Conservation (phyloP, 2,888 invertebrate genomes). For the Harpagoxenus sublaevis region DNA sequence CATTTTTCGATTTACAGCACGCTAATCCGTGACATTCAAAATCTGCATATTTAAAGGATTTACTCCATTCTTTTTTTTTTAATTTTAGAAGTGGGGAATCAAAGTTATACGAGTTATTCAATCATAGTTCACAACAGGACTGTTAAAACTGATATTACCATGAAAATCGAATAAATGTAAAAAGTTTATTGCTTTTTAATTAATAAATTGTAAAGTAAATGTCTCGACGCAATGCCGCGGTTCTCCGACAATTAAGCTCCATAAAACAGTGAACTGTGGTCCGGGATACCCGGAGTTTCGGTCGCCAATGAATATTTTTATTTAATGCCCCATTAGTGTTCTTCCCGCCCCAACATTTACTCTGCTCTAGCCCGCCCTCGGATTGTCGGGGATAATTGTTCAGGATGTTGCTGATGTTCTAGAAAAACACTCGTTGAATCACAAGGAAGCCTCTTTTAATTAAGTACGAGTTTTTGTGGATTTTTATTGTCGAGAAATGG, state of each 20-base stretch:
- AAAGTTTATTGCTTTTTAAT: neutral
- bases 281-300: constrained; percentile 46
- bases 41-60: neutral
- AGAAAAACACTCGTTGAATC: constrained; percentile 39
- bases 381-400: constrained; percentile 56
- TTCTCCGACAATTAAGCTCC: constrained; percentile 78
- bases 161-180: neutral
- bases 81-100: neutral
- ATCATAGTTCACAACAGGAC: neutral
- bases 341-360: constrained; percentile 61
- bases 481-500: constrained; percentile 24
- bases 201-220: constrained; percentile 75
- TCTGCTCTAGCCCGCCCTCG: constrained; percentile 39
- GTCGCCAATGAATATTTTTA: constrained; percentile 82
- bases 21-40: neutral
- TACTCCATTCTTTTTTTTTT: neutral
- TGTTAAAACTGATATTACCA: neutral
- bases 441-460: constrained; percentile 29
- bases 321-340: constrained; percentile 80
- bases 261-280: constrained; percentile 76
- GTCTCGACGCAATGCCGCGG: constrained; percentile 72
- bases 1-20: neutral
- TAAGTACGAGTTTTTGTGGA: constrained; percentile 36
- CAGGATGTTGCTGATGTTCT: constrained; percentile 47
- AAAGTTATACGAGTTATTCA: neutral